phyloP scores from a whole-genome alignment of 1,140 invertebrate species.

The Homalodisca vitripennis region DNA sequence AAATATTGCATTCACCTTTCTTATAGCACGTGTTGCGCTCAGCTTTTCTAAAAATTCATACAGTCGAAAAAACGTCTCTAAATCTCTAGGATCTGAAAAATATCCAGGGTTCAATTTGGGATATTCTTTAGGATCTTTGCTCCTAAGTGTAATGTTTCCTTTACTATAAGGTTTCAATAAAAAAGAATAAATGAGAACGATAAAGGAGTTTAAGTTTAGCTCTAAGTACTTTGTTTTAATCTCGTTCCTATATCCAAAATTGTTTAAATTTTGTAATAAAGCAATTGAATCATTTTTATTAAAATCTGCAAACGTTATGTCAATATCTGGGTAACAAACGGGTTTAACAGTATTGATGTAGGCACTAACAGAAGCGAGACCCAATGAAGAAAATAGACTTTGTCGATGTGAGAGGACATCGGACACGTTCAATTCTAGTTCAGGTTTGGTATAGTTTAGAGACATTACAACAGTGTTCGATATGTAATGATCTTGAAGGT shows the following conservation, averaged over 20 bases:
- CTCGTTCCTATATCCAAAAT: background rate
- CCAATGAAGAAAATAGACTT: constrained; percentile 59
- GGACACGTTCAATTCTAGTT: constrained; percentile 45
- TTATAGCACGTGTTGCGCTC: background rate
- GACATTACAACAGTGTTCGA: constrained; percentile 55
- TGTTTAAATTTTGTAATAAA: constrained; percentile 32
- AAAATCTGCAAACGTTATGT: constrained; percentile 72
- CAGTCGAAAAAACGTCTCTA: constrained; percentile 46
- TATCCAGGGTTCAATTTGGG: constrained; percentile 82
- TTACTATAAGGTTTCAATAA: constrained; percentile 57
- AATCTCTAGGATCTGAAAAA: constrained; percentile 63
- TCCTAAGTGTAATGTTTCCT: constrained; percentile 63
- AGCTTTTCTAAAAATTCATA: background rate
- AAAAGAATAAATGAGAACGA: constrained; percentile 48
- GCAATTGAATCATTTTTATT: constrained; percentile 74
- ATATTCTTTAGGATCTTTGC: constrained; percentile 62
- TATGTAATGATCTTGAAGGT: constrained; percentile 85
- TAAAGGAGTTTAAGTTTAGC: background rate
- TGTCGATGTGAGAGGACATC: constrained; percentile 60
- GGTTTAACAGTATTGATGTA: constrained; percentile 48
- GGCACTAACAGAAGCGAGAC: constrained; percentile 49
- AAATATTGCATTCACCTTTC: background rate
- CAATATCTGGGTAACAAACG: constrained; percentile 63
- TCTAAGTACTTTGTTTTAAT: background rate
- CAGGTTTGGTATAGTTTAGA: constrained; percentile 47